Conservation (phyloP, 2,113 vertebrate genomes). For the Columbina picui region DNA sequence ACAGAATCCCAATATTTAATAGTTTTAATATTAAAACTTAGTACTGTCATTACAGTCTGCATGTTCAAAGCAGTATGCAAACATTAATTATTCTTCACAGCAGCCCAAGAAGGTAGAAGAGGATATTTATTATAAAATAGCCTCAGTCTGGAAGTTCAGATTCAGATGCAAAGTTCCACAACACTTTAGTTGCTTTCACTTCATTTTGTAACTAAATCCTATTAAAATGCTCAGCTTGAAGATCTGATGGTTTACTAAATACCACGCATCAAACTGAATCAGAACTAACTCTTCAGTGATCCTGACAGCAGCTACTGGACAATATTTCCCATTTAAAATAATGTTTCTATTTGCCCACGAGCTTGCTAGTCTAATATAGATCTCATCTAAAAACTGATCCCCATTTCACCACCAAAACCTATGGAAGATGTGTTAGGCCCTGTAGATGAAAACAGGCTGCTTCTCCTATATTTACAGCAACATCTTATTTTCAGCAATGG, state of each 20-base stretch:
- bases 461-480: neutral
- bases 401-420: neutral
- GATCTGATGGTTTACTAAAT: neutral
- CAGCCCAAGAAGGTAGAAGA: neutral
- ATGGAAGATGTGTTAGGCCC: neutral
- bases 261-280: neutral
- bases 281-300: neutral
- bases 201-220: neutral
- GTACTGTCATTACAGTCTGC: neutral
- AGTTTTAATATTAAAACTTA: slow-evolving; percentile 29
- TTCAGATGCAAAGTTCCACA: neutral
- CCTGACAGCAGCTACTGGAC: neutral
- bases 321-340: neutral
- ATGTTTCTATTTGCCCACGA: neutral
- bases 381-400: neutral
- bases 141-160: neutral
- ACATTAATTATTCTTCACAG: neutral
- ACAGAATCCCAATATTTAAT: slow-evolving; percentile 18
- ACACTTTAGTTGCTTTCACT: neutral
- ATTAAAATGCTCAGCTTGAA: neutral
- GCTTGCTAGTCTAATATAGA: neutral
- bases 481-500: neutral
- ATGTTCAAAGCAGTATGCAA: slow-evolving; percentile 8
- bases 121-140: neutral
- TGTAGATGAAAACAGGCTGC: neutral